Percentiles rank a stretch among this genome's conserved stretches.
Conservation (phyloP, 2,113 vertebrate genomes). For the Centrocercus urophasianus region DNA sequence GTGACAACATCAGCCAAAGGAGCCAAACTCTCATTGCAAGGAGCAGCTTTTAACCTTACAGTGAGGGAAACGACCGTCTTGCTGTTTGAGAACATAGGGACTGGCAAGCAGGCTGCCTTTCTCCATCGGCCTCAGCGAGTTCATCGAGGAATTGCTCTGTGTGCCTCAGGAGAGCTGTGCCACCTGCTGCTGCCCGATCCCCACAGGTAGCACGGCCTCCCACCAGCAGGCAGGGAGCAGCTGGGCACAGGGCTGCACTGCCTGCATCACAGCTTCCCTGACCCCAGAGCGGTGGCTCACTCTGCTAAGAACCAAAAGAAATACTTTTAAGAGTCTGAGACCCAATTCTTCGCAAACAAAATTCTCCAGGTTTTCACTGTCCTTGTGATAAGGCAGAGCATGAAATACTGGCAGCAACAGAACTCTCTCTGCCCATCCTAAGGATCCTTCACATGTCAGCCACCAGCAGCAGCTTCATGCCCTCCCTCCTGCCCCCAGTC, state of each 20-base stretch:
- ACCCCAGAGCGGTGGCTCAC: background rate
- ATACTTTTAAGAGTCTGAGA: background rate
- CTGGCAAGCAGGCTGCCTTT: background rate
- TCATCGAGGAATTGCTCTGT: background rate
- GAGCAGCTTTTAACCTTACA: background rate
- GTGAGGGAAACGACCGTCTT: background rate
- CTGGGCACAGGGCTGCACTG: background rate
- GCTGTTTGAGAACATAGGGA: rapidly evolving
- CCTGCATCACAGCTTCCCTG: background rate
- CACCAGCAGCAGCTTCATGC: background rate
- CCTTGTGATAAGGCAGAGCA: background rate
- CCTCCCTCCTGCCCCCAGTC: background rate
- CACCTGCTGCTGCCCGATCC: too few species aligned
- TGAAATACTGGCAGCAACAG: background rate
- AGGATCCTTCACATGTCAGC: background rate
- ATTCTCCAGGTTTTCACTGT: background rate
- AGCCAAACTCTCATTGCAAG: background rate
- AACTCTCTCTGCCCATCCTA: background rate
- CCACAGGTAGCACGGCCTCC: too few species aligned
- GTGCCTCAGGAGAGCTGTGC: background rate
- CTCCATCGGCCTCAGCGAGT: rapidly evolving
- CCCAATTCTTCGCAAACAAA: background rate
- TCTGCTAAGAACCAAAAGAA: background rate
- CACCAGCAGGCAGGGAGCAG: background rate
- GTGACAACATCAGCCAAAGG: background rate